phyloP scores from a whole-genome alignment of 2,888 invertebrate genomes.

The Dendrolimus houi region DNA sequence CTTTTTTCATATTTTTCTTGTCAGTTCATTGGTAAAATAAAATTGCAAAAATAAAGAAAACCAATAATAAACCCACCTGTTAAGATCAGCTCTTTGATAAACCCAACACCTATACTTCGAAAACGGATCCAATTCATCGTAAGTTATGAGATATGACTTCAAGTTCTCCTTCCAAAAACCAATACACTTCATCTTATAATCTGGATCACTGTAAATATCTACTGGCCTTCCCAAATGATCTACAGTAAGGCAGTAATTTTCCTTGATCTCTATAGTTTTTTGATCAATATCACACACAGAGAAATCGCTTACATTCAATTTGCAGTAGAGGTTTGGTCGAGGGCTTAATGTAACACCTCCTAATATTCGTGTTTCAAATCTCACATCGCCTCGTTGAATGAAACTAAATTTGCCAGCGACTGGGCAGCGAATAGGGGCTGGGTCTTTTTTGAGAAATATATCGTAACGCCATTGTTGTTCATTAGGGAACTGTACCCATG shows the following conservation, averaged over 20 bases:
- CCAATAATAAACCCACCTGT: constrained; percentile 69
- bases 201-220: constrained; percentile 97
- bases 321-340: constrained; percentile 93
- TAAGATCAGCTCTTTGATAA: constrained; percentile 95
- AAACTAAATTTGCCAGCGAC: constrained; percentile 98
- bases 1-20: too few species aligned
- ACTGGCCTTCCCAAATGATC: constrained; percentile 96
- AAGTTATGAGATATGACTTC: constrained; percentile 96
- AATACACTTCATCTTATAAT: constrained; percentile 97
- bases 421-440: constrained; percentile 94
- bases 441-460: constrained; percentile 89
- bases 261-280: constrained; percentile 95
- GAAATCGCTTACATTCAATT: constrained; percentile 95
- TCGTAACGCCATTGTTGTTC: constrained; percentile 92
- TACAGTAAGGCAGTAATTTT: constrained; percentile 96
- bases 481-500: constrained; percentile 94
- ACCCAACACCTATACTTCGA: constrained; percentile 99
- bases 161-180: constrained; percentile 99
- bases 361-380: constrained; percentile 94
- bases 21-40: too few species aligned
- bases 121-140: constrained; percentile 96
- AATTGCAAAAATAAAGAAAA: too few species aligned
- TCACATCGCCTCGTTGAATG: constrained; percentile 91
- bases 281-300: constrained; percentile 97
- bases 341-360: constrained; percentile 97